phyloP scores from a whole-genome alignment of 2,888 invertebrate genomes.

The Tromatobia lineatoria region DNA sequence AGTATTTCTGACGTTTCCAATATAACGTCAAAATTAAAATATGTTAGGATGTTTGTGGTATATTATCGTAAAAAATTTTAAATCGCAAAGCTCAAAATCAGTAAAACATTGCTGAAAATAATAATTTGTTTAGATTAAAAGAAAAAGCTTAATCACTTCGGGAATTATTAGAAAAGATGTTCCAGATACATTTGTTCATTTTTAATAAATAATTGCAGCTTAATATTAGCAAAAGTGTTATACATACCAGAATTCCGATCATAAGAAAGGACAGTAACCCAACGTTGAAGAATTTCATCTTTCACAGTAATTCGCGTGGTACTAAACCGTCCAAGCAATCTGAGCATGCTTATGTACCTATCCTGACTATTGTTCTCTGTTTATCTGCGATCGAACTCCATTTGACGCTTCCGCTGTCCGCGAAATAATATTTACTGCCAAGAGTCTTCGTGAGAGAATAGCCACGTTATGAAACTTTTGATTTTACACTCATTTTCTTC shows the following conservation, averaged over 20 bases:
- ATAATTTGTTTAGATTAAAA: too few relatives aligned
- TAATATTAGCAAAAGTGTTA: background rate
- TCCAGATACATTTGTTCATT: too few relatives aligned
- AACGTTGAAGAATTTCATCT: slow-evolving; percentile 60
- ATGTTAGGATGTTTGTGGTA: too few relatives aligned
- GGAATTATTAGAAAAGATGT: too few relatives aligned
- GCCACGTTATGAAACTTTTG: slow-evolving; percentile 9
- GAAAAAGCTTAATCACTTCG: too few relatives aligned
- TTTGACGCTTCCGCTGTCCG: slow-evolving; percentile 38
- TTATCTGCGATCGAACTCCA: slow-evolving; percentile 57
- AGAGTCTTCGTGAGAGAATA: background rate
- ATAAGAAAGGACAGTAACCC: slow-evolving; percentile 51
- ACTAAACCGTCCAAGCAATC: slow-evolving; percentile 14
- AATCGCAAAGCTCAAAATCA: too few relatives aligned
- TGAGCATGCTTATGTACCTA: slow-evolving; percentile 54
- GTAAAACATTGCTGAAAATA: too few relatives aligned
- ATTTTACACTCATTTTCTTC: background rate
- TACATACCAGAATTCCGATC: slow-evolving; percentile 56
- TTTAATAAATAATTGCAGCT: background rate
- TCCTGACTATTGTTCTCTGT: slow-evolving; percentile 35
- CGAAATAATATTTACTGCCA: background rate
- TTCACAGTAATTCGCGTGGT: background rate
- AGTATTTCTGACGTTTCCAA: too few relatives aligned
- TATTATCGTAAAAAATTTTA: too few relatives aligned
- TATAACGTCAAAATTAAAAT: too few relatives aligned